Evolutionary conservation across 1,140 invertebrate genomes (phyloP).

Genomic region (Drosophila ambigua): DNA sequence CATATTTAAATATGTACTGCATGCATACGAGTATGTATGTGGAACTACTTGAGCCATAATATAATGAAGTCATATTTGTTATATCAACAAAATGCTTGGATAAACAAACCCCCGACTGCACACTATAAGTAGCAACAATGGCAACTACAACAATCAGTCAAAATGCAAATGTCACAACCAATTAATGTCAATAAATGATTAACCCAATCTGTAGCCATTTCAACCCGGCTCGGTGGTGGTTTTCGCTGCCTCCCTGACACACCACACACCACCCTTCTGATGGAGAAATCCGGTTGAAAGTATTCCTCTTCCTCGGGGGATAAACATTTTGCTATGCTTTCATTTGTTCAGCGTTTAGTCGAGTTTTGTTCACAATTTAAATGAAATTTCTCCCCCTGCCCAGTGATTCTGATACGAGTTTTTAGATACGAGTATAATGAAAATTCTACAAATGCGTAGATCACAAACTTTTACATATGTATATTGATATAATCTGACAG

Average conservation of each 20-base stretch:
- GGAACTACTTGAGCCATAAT: constrained; percentile 54
- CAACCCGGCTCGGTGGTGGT: constrained; percentile 35
- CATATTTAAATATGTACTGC: no score
- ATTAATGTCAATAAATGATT: constrained; percentile 83
- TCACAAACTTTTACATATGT: no score
- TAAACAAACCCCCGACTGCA: constrained; percentile 57
- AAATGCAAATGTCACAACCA: constrained; percentile 83
- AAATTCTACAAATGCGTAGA: not conserved
- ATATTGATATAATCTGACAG: not conserved
- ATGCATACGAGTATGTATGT: constrained; percentile 7
- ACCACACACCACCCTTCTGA: constrained; percentile 42
- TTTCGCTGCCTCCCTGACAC: constrained; percentile 17
- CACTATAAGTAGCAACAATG: constrained; percentile 72
- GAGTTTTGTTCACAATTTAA: constrained; percentile 80
- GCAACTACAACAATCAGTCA: constrained; percentile 79
- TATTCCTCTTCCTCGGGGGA: constrained; percentile 18
- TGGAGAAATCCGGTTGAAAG: constrained; percentile 50
- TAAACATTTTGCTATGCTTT: constrained; percentile 65
- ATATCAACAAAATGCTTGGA: constrained; percentile 53
- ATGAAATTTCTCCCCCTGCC: constrained; percentile 50
- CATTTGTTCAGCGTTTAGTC: constrained; percentile 77
- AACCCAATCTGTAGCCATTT: constrained; percentile 26
- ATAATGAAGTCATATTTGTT: constrained; percentile 80
- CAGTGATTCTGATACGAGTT: constrained; percentile 7
- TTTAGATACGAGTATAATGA: not conserved